Percentiles rank a stretch among this genome's conserved stretches.
Conservation (phyloP, 2,888 invertebrate species). For the Zygogramma bicolorata region DNA sequence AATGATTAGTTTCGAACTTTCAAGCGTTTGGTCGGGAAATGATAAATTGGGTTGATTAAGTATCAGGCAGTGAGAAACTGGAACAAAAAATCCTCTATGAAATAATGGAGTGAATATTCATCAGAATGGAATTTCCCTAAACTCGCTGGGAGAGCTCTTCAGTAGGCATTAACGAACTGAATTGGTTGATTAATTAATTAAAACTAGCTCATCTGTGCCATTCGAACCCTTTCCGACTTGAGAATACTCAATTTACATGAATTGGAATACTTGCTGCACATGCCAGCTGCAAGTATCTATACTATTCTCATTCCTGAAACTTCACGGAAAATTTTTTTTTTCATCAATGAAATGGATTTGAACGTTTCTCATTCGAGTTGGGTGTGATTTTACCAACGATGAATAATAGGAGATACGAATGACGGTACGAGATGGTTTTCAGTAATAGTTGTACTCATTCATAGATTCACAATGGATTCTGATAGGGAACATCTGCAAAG, state of each 20-base stretch:
- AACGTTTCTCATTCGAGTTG: too few species aligned
- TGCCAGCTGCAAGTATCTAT: conserved; percentile 14
- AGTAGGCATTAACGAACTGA: conserved; percentile 70
- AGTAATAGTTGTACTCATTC: too few species aligned
- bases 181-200: conserved; percentile 77
- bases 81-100: conserved; percentile 27
- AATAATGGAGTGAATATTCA: conserved; percentile 59
- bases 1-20: background rate
- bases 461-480: too few species aligned
- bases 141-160: conserved; percentile 62
- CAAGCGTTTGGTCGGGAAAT: background rate
- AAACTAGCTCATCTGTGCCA: conserved; percentile 66
- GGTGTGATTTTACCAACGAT: too few species aligned
- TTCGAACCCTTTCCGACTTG: conserved; percentile 56
- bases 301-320: background rate
- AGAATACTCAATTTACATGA: conserved; percentile 59
- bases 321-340: background rate
- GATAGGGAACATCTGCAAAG: too few species aligned
- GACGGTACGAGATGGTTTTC: too few species aligned
- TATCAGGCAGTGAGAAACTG: background rate
- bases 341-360: too few species aligned
- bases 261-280: conserved; percentile 20
- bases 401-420: too few species aligned
- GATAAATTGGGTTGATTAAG: background rate
- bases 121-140: conserved; percentile 59